Conservation (phyloP, 2,888 invertebrate genomes). For the Polia nebulosa region DNA sequence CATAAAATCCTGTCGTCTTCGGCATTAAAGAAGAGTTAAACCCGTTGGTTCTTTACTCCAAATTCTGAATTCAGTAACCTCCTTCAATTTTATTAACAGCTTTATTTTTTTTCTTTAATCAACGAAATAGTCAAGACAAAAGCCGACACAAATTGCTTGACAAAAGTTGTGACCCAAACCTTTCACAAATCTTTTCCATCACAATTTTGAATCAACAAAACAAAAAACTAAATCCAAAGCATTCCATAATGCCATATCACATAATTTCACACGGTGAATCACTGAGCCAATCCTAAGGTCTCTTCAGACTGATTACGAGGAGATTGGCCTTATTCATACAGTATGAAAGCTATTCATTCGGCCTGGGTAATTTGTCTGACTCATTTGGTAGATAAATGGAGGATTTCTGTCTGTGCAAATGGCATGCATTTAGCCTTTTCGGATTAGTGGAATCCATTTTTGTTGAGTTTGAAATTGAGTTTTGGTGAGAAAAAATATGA, state of each 20-base stretch:
- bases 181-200: too few relatives aligned
- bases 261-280: constrained; percentile 37
- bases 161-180: too few relatives aligned
- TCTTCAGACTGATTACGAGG: constrained; percentile 24
- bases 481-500: neutral
- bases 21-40: too few relatives aligned
- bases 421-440: constrained; percentile 30
- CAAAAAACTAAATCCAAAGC: neutral
- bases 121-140: too few relatives aligned
- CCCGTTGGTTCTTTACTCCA: too few relatives aligned
- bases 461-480: constrained; percentile 6
- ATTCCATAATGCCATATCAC: constrained; percentile 17
- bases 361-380: constrained; percentile 29
- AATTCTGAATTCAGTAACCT: too few relatives aligned
- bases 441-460: constrained; percentile 5
- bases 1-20: too few relatives aligned
- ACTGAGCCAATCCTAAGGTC: constrained; percentile 21
- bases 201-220: neutral
- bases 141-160: too few relatives aligned
- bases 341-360: constrained; percentile 34
- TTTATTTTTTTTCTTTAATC: too few relatives aligned
- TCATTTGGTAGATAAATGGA: constrained; percentile 27
- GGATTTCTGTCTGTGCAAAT: constrained; percentile 17
- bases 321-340: constrained; percentile 56
- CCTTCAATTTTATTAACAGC: too few relatives aligned